These are phyloP conservation scores for Azorinus chamasolen DNA, from an alignment of 2,888 invertebrate species.

Conservation along the genomic window DNA sequence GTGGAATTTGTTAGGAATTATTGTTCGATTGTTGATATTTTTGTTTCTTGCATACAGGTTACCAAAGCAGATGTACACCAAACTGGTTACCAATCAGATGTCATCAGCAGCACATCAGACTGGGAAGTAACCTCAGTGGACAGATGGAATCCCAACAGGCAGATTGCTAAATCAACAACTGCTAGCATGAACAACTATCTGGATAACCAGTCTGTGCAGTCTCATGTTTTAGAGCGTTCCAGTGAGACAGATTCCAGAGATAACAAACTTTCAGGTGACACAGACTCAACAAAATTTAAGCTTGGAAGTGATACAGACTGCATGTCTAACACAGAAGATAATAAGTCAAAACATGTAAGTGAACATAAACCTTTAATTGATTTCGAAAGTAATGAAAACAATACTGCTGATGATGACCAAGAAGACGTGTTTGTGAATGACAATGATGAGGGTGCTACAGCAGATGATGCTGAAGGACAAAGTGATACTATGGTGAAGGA, in stretches of 20 bases:
- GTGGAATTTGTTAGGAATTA: too few species aligned
- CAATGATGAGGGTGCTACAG: not conserved
- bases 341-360: not conserved
- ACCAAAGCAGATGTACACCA: slow-evolving; percentile 61
- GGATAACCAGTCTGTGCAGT: slow-evolving; percentile 57
- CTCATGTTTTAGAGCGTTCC: slow-evolving; percentile 31
- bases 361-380: slow-evolving; percentile 23
- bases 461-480: not conserved
- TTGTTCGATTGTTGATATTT: too few species aligned
- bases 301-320: slow-evolving; percentile 1
- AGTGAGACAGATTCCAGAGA: slow-evolving; percentile 21
- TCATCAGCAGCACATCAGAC: slow-evolving; percentile 60
- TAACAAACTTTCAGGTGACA: slow-evolving; percentile 30
- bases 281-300: not conserved
- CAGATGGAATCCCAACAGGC: slow-evolving; percentile 35
- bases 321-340: not conserved
- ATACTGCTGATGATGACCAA: not conserved
- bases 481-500: too few species aligned
- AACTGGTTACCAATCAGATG: slow-evolving; percentile 37
- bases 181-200: slow-evolving; percentile 78
- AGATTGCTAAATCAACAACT: slow-evolving; percentile 58
- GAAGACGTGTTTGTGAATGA: not conserved
- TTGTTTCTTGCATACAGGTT: slow-evolving; percentile 21
- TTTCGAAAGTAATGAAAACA: slow-evolving; percentile 16
- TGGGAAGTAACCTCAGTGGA: slow-evolving; percentile 74